Evolutionary conservation across 1,140 invertebrate genomes (phyloP), one percentile per base, ranked within the genome.

Genomic region (Bombus pyrosoma): DNA sequence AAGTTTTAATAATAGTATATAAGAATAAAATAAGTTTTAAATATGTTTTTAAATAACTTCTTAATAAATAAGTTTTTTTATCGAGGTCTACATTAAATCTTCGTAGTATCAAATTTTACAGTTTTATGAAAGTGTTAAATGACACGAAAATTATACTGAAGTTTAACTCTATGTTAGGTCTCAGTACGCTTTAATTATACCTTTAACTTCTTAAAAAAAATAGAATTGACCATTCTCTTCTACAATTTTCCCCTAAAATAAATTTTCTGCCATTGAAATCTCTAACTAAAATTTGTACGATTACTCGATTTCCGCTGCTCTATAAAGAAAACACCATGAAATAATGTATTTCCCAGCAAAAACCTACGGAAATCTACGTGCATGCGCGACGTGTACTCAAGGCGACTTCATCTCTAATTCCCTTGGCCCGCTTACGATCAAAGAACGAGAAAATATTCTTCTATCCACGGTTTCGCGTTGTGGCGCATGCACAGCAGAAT

Each of bases 391-490:
- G 32, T 25, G 34, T 66, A 32, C 68, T 79, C 71, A n/a, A 53
- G 37, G 12, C 47, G 32, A 73, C 78, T 76, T 89, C 81, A 79
- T 89, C 81, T 75, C 64, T 89, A 85, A 90, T 90, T 89, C 88
- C 82, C 64, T 90, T 89, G 88, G 77, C 57, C 39, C 82, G 53
- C 39, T 64, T 85, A 85, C 87, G 88, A 90, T 90, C 89, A 90
- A 90, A 90, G 89, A 79, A 80, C 77, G 75, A 81, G 81, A 83
- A 90, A 87, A 76, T 83, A 68, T 80, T n/a, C 43, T 79, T 25
- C 41, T 59, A 47, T 62, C 10, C 77, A 68, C 68, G 53, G 34
- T 74, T 79, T 66, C 75, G 43, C n/a, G 59, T 28, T 53, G 12
- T 43, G 37, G 32, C 66, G 57, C 41, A 41, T 43, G 57, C 9